Base-by-base conservation (phyloP, 2,797 vertebrate genomes). In the Falco biarmicus region DNA sequence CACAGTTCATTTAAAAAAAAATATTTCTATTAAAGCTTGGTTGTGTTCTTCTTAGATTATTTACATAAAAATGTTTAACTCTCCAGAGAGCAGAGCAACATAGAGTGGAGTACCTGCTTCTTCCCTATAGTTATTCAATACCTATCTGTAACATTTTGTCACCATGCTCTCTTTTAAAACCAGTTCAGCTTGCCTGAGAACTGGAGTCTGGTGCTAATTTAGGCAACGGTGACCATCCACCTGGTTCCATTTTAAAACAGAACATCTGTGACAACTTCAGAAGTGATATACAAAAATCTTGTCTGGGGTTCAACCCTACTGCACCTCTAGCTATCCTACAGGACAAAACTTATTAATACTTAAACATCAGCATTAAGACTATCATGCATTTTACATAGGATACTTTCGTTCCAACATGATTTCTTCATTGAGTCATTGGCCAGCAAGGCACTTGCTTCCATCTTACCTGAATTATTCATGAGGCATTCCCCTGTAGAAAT, bases 331-430 rank as follows among this genome's bases (percentile, higher is more conserved):
- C 76, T 96, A 91, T 75, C 70, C 89, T 95, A 84, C 61, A 97
- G 91, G 68, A 95, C 31, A 81, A 56, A 94, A 84, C 48, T 84
- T 95, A 98, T 98, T 96, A 98, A 98, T 98, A 95, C 93, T 98
- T 98, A 97, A 98, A 97, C 43, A 65, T 63, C 59, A 96, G 85
- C 96, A 97, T 96, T 98, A 98, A 94, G 86, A 96, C 68, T 95
- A 96, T 96, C 94, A 98, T 98, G 93, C 95, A 98, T 98, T 98
- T 98, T 98, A 97, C 94, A 98, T 96, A 84, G 75, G 84, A 93
- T 97, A 85, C 89, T 97, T 97, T 94, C 82, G 84, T 92, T 97
- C 79, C 80, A 96, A 96, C 94, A 95, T 26, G 15, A 97, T 95
- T 98, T 97, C 83, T 89, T 97, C 92, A 84, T 32, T 95, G 92